phyloP scores from a whole-genome alignment of 2,888 invertebrate genomes.

The Morinoia aosen region DNA sequence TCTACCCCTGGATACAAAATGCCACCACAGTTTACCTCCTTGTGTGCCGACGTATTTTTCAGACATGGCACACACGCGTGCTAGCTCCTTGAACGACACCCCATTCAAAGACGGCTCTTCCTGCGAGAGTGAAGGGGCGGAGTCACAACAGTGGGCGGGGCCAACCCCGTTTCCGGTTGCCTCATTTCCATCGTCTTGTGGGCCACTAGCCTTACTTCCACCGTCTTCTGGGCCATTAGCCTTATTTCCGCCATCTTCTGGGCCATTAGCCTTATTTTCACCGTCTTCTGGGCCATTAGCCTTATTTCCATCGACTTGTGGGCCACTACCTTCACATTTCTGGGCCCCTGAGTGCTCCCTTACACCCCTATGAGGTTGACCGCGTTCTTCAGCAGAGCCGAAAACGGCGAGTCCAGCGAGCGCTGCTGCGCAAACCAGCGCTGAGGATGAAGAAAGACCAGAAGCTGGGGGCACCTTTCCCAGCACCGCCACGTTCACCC shows the following conservation, averaged over 20 bases:
- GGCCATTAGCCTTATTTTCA: no score
- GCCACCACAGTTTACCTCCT: slow-evolving; percentile 78
- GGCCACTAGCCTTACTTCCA: no score
- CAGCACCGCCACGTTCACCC: slow-evolving; percentile 82
- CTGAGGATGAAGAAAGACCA: slow-evolving; percentile 97
- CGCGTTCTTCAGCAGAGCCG: slow-evolving; percentile 64
- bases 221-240: no score
- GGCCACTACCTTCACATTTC: neutral
- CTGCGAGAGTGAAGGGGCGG: no score
- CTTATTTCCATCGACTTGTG: no score
- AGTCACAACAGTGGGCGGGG: neutral
- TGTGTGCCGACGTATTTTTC: slow-evolving; percentile 97
- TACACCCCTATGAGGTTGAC: neutral
- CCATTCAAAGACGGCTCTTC: slow-evolving; percentile 67
- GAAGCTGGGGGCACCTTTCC: slow-evolving; percentile 93
- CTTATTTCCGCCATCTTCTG: no score
- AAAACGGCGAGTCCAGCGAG: slow-evolving; percentile 82
- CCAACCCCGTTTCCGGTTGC: neutral
- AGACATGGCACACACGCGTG: slow-evolving; percentile 88
- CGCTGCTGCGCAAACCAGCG: slow-evolving; percentile 93
- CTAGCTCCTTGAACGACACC: slow-evolving; percentile 77
- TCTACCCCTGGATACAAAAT: no score
- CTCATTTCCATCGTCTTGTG: neutral
- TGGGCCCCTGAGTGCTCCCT: no score
- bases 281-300: no score